Evolutionary conservation across 2,797 vertebrate species (phyloP), one percentile per base, ranked within the genome.

Genomic region (Semaprochilodus insignis): DNA sequence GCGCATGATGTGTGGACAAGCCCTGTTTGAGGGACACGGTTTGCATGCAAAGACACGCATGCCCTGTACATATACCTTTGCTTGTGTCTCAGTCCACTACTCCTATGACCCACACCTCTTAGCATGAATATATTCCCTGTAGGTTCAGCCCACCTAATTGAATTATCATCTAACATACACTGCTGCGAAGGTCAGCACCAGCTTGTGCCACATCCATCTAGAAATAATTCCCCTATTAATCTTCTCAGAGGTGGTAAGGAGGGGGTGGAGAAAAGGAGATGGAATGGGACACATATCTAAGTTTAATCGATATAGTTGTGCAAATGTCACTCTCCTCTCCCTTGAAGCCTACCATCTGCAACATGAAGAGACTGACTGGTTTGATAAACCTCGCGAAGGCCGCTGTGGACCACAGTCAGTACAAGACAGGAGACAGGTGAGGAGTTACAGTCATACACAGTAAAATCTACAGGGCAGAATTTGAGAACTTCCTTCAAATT

Each of bases 311-410:
- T 4, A 66, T 52, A 23, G 73, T 40, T 11, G 36, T 77, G 62
- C 48, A 80, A 74, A 21, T 36, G 16, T 23, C 59, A 2, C 16
- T 55, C 81, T 85, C 86, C 36, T 36, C 36, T 51, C 85, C 91
- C 40, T 54, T 80, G 91, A 95, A 99, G 99, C 99, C 87, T 99
- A 99, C 86, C 98, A 99, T 79, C 95, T 99, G 78, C 97, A 98
- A 83, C 96, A 96, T 85, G 99, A 99, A 91, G 98, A 99, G 94
- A 99, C 98, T 17, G 98, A 99, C 93, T 99, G 99, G 98, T 99
- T 99, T 94, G 99, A 99, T 93, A 99, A 99, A 90, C 99, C 99
- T 88, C 96, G 97, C 74, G 97, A 98, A 71, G 96, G 95, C 71
- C 96, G 96, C 81, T 91, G 94, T 90, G 88, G 85, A 89, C 4